Base-by-base conservation (phyloP, 2,113 vertebrate species). In the Helogale parvula region DNA sequence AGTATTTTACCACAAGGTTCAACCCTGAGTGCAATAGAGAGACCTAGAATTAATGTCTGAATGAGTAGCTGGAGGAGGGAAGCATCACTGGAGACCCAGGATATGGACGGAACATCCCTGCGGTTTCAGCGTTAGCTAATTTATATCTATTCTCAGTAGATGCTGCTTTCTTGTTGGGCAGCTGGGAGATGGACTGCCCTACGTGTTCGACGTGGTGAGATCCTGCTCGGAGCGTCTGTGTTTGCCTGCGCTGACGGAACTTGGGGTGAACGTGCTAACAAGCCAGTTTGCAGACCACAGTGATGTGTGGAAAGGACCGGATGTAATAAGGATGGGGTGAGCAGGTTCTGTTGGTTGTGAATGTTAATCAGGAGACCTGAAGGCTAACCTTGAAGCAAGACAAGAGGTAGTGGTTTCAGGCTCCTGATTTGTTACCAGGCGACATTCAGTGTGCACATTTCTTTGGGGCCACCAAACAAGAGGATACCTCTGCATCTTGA, bases 1-100 rank as follows among this genome's bases (percentile, higher is more conserved):
- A 12, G 3, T 38, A 88, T 66, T 97, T 97, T n/a, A 65, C 91
- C 38, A 12, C 66, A 23, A 60, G 92, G 13, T 81, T 45, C 60
- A 65, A 77, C 86, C 81, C 50, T 11, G 35, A 89, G 77, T 66
- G 68, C 27, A 0, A 92, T 79, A 83, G 65, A 50, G 27, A 97
- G 60, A 69, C 89, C 93, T 94, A 94, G 92, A 97, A 98, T 97
- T 81, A 31, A 74, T n/a, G 38, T 92, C 76, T 68, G 95, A 93
- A 89, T 87, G 69, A 96, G 0, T 27, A 86, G 45, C 63, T 50
- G 88, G 80, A 91, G 82, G 92, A 79, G 66, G 91, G 94, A 86
- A 94, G 97, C 15, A 68, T 88, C 68, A 1, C 33, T 95, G 27
- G 16, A 0, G 1, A 90, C 25, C 60, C 15, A 95, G 57, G 45